A percentile compares a stretch with the other conserved stretches of the same genome.
Conservation (phyloP, 2,797 vertebrate species). For the Tamandua tetradactyla region DNA sequence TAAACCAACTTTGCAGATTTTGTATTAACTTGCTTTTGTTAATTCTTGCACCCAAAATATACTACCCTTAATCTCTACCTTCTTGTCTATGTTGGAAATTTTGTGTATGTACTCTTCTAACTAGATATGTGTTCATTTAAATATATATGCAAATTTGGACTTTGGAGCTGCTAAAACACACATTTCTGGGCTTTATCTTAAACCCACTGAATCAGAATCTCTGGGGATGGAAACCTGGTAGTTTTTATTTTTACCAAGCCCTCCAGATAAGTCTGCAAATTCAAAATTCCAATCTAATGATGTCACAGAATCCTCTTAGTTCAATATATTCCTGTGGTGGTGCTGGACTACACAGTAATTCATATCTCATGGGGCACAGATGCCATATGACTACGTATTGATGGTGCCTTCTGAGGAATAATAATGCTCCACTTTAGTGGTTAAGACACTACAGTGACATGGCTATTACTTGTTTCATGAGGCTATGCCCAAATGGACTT, state of each 20-base stretch:
- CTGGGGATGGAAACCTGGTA: background rate
- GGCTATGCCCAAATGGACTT: background rate
- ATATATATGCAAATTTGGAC: background rate
- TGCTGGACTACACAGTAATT: background rate
- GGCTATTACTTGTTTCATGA: background rate
- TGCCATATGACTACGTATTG: background rate
- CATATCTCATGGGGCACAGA: background rate
- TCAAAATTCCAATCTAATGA: background rate
- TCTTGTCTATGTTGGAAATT: background rate
- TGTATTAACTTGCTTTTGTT: conserved; percentile 61
- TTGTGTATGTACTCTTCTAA: background rate
- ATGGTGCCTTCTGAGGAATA: background rate
- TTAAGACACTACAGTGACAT: background rate
- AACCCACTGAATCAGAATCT: background rate
- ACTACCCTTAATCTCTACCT: background rate
- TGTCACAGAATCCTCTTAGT: background rate
- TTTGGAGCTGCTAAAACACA: background rate
- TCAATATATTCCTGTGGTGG: background rate
- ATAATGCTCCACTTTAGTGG: background rate
- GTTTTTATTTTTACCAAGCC: conserved; percentile 16
- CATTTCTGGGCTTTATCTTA: background rate
- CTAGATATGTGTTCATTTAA: background rate
- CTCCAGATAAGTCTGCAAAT: background rate
- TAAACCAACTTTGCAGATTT: conserved; percentile 79
- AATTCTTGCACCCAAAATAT: background rate